Evolutionary conservation across 2,113 vertebrate genomes (phyloP).

Genomic region (Alethe diademata): DNA sequence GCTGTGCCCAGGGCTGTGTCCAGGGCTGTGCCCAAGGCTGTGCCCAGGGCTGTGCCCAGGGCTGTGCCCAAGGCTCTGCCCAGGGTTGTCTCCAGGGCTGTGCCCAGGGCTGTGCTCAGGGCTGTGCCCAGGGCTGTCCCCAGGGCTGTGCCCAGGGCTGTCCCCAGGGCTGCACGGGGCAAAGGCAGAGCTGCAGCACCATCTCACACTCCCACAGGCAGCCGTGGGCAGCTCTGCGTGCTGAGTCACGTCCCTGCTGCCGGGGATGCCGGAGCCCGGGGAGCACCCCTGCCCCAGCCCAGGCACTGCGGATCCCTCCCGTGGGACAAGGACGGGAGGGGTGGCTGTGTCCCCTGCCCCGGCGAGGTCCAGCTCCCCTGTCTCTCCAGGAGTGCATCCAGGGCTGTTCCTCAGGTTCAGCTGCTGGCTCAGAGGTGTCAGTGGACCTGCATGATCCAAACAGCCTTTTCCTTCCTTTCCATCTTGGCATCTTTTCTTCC

Average conservation of each 20-base stretch:
- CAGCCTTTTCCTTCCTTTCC: neutral
- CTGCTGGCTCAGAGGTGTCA: neutral
- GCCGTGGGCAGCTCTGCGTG: neutral
- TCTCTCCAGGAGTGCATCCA: no score
- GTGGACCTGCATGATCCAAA: neutral
- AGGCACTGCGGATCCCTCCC: neutral
- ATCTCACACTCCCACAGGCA: neutral
- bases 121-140: neutral
- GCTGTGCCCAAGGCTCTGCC: neutral
- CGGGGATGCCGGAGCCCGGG: neutral
- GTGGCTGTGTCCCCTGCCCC: accelerated
- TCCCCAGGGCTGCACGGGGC: accelerated
- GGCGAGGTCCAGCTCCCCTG: accelerated
- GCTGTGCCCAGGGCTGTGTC: neutral
- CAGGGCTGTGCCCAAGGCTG: neutral
- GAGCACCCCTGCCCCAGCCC: neutral
- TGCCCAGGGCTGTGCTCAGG: no score
- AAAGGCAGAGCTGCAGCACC: neutral
- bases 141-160: neutral
- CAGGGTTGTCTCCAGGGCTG: no score
- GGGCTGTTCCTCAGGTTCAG: neutral
- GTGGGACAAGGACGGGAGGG: accelerated
- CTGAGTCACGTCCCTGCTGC: neutral
- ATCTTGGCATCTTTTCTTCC: neutral
- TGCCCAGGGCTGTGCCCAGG: neutral